Percentiles rank a stretch among this genome's conserved stretches.
Conservation (phyloP, 2,113 vertebrate species). For the Seriola rivoliana region DNA sequence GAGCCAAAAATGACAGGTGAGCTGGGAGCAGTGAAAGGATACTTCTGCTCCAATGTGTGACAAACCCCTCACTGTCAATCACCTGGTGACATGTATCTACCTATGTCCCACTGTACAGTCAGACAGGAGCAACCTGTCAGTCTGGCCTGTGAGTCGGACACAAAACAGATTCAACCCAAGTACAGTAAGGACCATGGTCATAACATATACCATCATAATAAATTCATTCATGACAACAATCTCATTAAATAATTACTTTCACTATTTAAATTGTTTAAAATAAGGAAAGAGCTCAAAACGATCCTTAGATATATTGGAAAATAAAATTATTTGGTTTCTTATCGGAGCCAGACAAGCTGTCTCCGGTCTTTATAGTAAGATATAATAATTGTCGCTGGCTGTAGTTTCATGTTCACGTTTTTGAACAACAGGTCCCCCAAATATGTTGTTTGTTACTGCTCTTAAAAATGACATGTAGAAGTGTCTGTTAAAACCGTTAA, state of each 20-base stretch:
- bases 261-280: not conserved
- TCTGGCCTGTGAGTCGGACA: conserved; percentile 2
- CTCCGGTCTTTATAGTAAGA: not conserved
- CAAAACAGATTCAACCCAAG: not conserved
- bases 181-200: not conserved
- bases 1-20: conserved; percentile 49
- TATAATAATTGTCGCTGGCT: not conserved
- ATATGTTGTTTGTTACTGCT: not conserved
- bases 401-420: not conserved
- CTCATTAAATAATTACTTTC: not conserved
- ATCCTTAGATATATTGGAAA: not conserved
- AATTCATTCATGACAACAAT: not conserved
- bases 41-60: conserved; percentile 32
- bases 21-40: conserved; percentile 44
- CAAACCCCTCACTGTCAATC: conserved; percentile 50
- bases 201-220: not conserved
- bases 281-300: not conserved
- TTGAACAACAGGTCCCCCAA: not conserved
- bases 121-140: conserved; percentile 41
- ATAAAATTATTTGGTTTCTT: not conserved
- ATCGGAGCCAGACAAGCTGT: not conserved
- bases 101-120: conserved; percentile 29
- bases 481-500: not conserved
- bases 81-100: conserved; percentile 37
- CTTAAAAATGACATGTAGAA: not conserved